Conservation (phyloP, 2,113 vertebrate genomes). For the Corvus cornix region DNA sequence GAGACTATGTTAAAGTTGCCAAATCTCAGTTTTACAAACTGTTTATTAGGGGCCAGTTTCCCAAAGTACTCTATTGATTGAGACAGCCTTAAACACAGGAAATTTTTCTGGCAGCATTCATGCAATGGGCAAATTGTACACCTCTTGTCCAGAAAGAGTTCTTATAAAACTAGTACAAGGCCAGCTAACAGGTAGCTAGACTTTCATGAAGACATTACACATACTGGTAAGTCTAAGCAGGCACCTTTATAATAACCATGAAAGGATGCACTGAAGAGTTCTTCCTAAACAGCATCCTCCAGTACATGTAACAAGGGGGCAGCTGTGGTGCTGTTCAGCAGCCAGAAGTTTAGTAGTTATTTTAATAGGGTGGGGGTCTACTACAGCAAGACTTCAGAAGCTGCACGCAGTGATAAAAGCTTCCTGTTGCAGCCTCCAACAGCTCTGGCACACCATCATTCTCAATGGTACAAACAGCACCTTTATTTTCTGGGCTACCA, state of each 20-base stretch:
- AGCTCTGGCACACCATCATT: neutral
- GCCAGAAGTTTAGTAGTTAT: neutral
- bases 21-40: neutral
- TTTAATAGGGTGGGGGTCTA: neutral
- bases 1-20: neutral
- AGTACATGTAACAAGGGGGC: neutral
- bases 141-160: neutral
- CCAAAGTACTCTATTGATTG: neutral
- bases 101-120: neutral
- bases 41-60: neutral
- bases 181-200: neutral
- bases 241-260: neutral
- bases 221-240: neutral
- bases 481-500: neutral
- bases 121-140: fast-evolving
- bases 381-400: neutral
- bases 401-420: neutral
- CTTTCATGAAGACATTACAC: neutral
- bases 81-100: neutral
- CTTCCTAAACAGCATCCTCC: neutral
- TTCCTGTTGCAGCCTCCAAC: neutral
- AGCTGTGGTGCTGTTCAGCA: neutral
- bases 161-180: neutral
- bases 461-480: neutral
- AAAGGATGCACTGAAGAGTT: neutral